These are phyloP conservation scores for Bovichtus variegatus DNA, from an alignment of 2,797 vertebrate species.

Conservation along the genomic window DNA sequence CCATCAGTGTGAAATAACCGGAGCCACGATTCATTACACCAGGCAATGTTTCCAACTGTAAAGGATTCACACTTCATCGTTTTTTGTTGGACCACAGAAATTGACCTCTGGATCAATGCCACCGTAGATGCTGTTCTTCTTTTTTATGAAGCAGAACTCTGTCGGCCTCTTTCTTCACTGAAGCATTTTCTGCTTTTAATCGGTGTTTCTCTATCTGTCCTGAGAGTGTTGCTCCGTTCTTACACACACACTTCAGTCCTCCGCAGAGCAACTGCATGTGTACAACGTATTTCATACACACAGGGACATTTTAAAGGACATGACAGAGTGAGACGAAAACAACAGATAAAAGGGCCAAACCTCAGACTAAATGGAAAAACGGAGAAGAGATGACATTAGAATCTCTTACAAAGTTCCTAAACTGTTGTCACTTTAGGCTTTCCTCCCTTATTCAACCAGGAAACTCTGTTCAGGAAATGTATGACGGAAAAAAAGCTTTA, in stretches of 20 bases:
- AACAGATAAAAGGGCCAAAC: not conserved
- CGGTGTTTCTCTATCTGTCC: not conserved
- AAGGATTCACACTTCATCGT: conserved; percentile 34
- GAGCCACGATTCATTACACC: conserved; percentile 37
- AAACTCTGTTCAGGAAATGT: conserved; percentile 10
- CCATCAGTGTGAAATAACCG: conserved; percentile 50
- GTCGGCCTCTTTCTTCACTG: not conserved
- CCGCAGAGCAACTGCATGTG: not conserved
- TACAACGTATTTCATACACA: not conserved
- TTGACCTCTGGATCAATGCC: conserved; percentile 5
- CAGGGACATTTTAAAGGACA: not conserved
- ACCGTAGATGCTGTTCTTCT: not conserved
- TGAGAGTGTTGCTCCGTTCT: conserved; percentile 8
- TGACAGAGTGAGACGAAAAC: not conserved
- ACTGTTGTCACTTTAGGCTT: not conserved
- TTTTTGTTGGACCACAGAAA: conserved; percentile 27
- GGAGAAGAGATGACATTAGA: not conserved
- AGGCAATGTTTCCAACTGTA: conserved; percentile 7
- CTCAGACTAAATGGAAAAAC: not conserved
- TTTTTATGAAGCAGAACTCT: conserved; percentile 3
- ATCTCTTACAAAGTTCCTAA: too few species aligned
- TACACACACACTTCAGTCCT: not conserved
- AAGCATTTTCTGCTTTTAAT: not conserved
- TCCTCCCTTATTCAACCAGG: not conserved
- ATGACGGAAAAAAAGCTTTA: conserved; percentile 1